Percentiles rank a stretch among this genome's conserved stretches.
Conservation (phyloP, 1,140 invertebrate genomes). For the Heliconius himera region DNA sequence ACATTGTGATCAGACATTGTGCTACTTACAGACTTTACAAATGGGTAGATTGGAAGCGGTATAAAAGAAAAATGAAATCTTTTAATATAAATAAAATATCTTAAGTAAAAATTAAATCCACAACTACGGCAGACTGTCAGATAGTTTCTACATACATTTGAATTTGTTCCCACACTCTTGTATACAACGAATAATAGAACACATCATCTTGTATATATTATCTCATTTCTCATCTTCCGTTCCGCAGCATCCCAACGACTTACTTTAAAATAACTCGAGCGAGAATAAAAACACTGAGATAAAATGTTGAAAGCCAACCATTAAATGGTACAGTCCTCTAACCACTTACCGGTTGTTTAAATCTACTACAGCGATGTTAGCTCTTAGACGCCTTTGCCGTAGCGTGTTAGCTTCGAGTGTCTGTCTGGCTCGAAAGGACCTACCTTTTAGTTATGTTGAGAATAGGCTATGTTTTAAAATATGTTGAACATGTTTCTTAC, state of each 20-base stretch:
- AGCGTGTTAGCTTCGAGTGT: slow-evolving; percentile 9
- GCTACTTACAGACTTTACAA: no score
- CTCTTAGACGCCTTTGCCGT: slow-evolving; percentile 13
- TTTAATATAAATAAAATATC: no score
- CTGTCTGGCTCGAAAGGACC: neutral
- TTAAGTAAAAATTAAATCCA: no score
- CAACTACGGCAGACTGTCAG: no score
- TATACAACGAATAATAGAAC: neutral
- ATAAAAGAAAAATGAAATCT: no score
- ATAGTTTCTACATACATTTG: neutral
- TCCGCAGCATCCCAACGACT: slow-evolving; percentile 1
- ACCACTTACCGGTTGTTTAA: slow-evolving; percentile 34
- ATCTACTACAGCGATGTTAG: slow-evolving; percentile 35
- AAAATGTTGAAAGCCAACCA: slow-evolving; percentile 26
- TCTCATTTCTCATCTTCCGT: neutral
- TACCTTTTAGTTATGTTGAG: neutral
- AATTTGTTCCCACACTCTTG: neutral
- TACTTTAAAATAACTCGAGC: slow-evolving; percentile 7
- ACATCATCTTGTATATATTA: neutral
- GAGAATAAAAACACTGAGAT: slow-evolving; percentile 18
- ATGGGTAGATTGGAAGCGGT: no score
- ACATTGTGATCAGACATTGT: no score
- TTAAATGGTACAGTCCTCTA: slow-evolving; percentile 21
- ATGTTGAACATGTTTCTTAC: no score
- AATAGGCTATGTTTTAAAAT: no score